A percentile compares a stretch with the other conserved stretches of the same genome.
These are phyloP conservation scores for Deroplatys truncata DNA, from an alignment of 2,888 invertebrate genomes.

Conservation along the genomic window DNA sequence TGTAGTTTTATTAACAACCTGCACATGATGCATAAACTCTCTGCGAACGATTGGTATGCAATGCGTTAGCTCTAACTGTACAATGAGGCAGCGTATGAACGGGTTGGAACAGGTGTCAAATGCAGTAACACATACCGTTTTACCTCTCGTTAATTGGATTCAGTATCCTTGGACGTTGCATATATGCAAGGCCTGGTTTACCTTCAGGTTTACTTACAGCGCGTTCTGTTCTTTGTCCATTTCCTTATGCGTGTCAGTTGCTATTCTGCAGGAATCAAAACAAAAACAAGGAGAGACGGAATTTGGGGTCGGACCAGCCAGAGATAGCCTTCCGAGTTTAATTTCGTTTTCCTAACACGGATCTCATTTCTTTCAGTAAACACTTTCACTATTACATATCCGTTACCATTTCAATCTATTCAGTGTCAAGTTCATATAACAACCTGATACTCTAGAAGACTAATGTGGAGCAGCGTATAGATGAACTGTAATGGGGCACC, in stretches of 20 bases:
- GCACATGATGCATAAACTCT: neutral
- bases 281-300: neutral
- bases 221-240: neutral
- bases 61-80: neutral
- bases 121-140: neutral
- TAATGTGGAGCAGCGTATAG: no score
- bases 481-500: no score
- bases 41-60: neutral
- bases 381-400: neutral
- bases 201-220: neutral
- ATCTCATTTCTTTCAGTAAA: neutral
- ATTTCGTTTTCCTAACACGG: neutral
- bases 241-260: no score
- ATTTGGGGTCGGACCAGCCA: neutral
- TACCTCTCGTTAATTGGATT: neutral
- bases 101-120: no score
- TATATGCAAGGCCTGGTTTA: neutral
- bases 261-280: no score
- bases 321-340: neutral
- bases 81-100: neutral
- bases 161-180: neutral
- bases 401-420: neutral
- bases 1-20: no score
- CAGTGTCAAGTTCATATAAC: neutral
- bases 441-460: no score